Evolutionary conservation across 2,113 vertebrate genomes (phyloP), one percentile per base, ranked within the genome.

Genomic region (Eretmochelys imbricata): DNA sequence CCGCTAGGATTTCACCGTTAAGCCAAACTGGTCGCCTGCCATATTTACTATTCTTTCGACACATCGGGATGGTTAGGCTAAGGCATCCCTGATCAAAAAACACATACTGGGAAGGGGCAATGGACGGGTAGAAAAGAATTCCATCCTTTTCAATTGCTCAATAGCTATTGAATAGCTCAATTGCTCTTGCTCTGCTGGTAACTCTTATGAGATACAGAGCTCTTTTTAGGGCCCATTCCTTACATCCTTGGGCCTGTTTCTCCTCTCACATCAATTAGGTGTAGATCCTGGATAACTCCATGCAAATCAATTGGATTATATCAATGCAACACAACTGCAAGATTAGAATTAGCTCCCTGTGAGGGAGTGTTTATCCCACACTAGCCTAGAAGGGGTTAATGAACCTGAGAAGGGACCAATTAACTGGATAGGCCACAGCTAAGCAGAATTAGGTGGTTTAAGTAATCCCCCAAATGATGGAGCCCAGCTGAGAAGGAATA

Each of bases 221-320:
- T 8, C 46, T 27, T 80, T 25, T 10, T 35, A 27, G 42, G 27
- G 25, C 20, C 62, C 4, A 6, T 81, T 84, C 84, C 53, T 84
- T 25, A 16, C 16, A 2, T 8, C 25, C 10, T 54, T 59, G 48
- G 51, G 7, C 46, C 17, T 38, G 1, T 42, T 79, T 80, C 6
- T 3, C 84, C n/a, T 38, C 48, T 81, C 0, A 0, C 25, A 46
- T 54, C 53, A 55, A 75, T 10, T 62, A 48, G 2, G 48, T 10
- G 27, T 2, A 35, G 20, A 2, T 11, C 72, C 22, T 0, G 1
- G 46, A 75, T 42, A 75, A 75, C 22, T 65, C 69, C 65, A 49
- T 0, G 31, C 17, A 9, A 42, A 3, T 31, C 20, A 9, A 0
- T 19, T 10, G 80, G 24, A 49, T 38, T 42, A 4, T 12, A 31